Evolutionary conservation across 2,113 vertebrate species (phyloP).

Genomic region (Pluvianellus socialis): DNA sequence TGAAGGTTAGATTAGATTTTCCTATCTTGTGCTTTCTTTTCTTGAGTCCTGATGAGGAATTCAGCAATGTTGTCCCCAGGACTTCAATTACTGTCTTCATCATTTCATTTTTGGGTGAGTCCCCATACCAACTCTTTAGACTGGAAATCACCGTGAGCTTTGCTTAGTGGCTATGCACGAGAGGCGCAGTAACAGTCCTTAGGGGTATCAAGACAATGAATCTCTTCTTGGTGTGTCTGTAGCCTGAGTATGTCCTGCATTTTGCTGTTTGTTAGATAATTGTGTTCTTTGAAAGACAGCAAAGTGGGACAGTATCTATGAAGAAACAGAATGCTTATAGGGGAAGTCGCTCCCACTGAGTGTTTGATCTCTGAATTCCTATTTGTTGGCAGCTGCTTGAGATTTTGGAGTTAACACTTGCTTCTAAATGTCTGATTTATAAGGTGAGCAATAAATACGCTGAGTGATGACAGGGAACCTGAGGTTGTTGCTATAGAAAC

Average conservation of each 20-base stretch:
- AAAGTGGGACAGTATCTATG: neutral
- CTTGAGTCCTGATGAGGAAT: neutral
- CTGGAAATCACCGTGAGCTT: neutral
- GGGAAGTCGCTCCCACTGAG: neutral
- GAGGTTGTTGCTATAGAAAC: neutral
- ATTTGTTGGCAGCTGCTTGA: neutral
- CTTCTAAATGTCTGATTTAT: neutral
- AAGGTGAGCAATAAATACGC: neutral
- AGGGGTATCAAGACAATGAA: neutral
- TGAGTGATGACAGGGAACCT: neutral
- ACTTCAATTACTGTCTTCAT: neutral
- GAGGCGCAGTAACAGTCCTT: neutral
- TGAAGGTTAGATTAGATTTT: neutral
- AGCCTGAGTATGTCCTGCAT: neutral
- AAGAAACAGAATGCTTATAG: neutral
- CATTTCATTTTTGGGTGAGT: neutral
- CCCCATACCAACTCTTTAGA: neutral
- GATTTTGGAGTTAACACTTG: neutral
- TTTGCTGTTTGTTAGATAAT: neutral
- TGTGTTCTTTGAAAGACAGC: neutral
- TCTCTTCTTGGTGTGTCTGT: neutral
- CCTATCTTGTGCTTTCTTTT: neutral
- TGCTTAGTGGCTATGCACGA: fast-evolving
- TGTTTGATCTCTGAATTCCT: neutral
- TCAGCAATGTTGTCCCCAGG: neutral